Evolutionary conservation across 2,888 invertebrate genomes (phyloP).

Genomic region (Clostera curtula): DNA sequence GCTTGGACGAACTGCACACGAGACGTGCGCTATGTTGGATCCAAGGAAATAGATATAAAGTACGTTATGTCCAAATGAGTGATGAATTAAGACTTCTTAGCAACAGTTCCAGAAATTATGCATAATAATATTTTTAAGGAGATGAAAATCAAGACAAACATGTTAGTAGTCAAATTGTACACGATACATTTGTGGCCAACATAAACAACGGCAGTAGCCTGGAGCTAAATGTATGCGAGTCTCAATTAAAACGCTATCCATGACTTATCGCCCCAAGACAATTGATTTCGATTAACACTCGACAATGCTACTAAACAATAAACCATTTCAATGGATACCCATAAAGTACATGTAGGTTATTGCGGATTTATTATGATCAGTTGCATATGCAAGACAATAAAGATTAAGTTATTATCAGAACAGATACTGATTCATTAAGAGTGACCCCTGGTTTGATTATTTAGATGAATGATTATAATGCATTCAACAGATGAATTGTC

Average conservation of each 20-base stretch:
- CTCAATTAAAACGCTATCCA: conserved; percentile 60
- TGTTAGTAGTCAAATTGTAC: too few species aligned
- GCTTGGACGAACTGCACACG: conserved; percentile 49
- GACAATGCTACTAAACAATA: conserved; percentile 59
- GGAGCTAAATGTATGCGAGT: conserved; percentile 42
- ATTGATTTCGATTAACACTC: conserved; percentile 69
- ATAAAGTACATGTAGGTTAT: conserved; percentile 22
- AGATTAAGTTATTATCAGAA: too few species aligned
- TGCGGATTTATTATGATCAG: too few species aligned
- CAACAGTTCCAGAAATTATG: neutral
- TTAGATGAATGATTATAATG: too few species aligned
- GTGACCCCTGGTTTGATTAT: too few species aligned
- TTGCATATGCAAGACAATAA: too few species aligned
- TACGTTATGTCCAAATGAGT: conserved; percentile 17
- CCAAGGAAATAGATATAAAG: conserved; percentile 31
- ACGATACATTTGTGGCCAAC: conserved; percentile 14
- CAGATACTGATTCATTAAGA: too few species aligned
- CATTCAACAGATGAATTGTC: too few species aligned
- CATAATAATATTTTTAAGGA: neutral
- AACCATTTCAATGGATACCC: conserved; percentile 36
- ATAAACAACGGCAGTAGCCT: conserved; percentile 38
- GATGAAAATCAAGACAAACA: neutral
- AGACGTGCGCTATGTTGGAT: conserved; percentile 30
- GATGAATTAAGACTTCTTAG: conserved; percentile 8
- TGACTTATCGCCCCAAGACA: conserved; percentile 64